Base-by-base conservation (phyloP, 2,888 invertebrate genomes). In the Lycocerus yunnanus region DNA sequence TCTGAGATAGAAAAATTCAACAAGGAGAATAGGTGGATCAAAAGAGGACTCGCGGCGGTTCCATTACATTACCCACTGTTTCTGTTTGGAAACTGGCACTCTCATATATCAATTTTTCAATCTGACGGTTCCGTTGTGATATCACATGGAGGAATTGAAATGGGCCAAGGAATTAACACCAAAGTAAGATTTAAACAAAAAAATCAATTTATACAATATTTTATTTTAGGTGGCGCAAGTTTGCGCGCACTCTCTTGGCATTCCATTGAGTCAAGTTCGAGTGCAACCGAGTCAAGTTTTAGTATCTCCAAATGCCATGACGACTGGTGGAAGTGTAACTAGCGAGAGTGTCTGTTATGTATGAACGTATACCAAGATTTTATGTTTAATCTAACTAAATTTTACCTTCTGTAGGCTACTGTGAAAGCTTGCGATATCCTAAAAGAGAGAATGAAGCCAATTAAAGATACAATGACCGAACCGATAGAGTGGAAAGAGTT, bases 81-180 rank as follows among this genome's bases (percentile, higher is more conserved):
- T 0, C 84, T 88, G 24, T 84, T 87, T 18, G 88, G 90, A 0
- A 89, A 90, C 68, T 92, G 86, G 75, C 88, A 90, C 67, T 90
- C 91, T 0, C 87, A 91, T 15, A 88, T 95, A n/a, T 88, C 92
- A 0, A 90, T 96, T 72, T 94, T 91, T 82, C 92, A 92, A 16
- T 89, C 90, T 2, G 94, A 94, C 84, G 94, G 92, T 0, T 90
- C 92, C 0, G 93, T 96, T 1, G 89, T 91, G 0, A 87, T 96
- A 8, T 87, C 90, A 1, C 94, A 94, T 79, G 93, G 92, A 10
- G 94, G 93, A 1, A 88, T 93, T 18, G 94, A 94, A 88, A 91
- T 93, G 83, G 96, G 96, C 0, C 96, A 96, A 88, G 96, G 95
- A 9, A 89, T 94, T 59, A 93, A 95, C 78, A 95, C 95, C 0